Percentiles rank a stretch among this genome's conserved stretches.
These are phyloP conservation scores for Yoshiicerus persimilis DNA, from an alignment of 1,140 invertebrate species.

Conservation along the genomic window DNA sequence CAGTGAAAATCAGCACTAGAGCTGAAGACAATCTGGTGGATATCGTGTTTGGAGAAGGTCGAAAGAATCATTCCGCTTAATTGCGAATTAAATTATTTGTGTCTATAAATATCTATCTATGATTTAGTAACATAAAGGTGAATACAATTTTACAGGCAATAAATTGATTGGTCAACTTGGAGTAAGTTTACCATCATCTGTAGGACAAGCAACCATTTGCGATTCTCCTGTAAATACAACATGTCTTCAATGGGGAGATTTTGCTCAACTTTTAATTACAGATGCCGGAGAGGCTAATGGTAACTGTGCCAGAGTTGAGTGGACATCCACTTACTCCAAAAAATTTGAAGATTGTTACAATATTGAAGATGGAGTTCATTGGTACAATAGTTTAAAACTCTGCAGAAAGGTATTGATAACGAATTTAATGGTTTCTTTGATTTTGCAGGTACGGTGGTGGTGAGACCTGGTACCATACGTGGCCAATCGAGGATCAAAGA, in stretches of 20 bases:
- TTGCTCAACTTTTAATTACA: neutral
- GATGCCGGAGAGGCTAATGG: neutral
- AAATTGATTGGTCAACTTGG: neutral
- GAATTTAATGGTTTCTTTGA: neutral
- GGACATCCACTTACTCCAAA: slow-evolving; percentile 10
- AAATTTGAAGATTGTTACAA: slow-evolving; percentile 35
- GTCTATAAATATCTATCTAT: neutral
- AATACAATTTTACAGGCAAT: neutral
- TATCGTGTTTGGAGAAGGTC: neutral
- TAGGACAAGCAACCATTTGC: neutral
- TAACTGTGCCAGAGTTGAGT: slow-evolving; percentile 17
- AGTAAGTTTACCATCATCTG: neutral
- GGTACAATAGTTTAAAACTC: neutral
- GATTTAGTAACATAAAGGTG: too few relatives aligned
- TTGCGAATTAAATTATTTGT: too few relatives aligned
- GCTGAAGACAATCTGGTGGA: neutral
- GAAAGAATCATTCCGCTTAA: neutral
- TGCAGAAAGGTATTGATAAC: neutral
- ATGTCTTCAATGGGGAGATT: slow-evolving; percentile 22
- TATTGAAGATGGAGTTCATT: slow-evolving; percentile 6
- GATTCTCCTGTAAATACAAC: neutral
- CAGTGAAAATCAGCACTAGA: neutral
- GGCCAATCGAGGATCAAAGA: slow-evolving; percentile 54
- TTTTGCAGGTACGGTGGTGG: slow-evolving; percentile 27
- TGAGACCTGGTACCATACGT: slow-evolving; percentile 37